Conservation (phyloP, 2,797 vertebrate species). For the Sphaeramia orbicularis region DNA sequence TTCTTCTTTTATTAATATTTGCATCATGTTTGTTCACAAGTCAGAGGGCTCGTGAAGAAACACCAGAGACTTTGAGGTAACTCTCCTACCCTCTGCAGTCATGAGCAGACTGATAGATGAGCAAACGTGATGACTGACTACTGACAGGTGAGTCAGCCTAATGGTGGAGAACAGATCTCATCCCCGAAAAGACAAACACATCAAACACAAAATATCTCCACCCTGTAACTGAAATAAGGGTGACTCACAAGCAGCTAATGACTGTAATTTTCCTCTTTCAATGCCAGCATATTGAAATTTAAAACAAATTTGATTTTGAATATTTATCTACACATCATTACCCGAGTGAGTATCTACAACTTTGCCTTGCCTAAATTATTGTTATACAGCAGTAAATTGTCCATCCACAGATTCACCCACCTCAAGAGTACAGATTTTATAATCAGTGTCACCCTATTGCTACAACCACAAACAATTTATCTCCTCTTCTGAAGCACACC, state of each 20-base stretch:
- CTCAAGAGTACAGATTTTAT: no score
- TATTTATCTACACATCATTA: constrained; percentile 13
- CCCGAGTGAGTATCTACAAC: constrained; percentile 6
- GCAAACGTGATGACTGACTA: constrained; percentile 23
- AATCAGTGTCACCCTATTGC: background rate
- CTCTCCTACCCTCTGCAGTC: constrained; percentile 29
- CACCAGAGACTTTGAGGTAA: constrained; percentile 19
- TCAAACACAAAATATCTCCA: constrained; percentile 46
- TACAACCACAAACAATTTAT: background rate
- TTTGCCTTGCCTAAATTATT: background rate
- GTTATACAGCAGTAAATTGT: background rate
- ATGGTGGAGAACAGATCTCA: constrained; percentile 37
- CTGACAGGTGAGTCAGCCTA: constrained; percentile 56
- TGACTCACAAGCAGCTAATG: constrained; percentile 62
- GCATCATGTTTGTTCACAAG: constrained; percentile 19
- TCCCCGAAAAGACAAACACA: constrained; percentile 55
- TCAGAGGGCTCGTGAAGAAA: constrained; percentile 29
- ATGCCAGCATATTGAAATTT: constrained; percentile 10
- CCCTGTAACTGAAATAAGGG: constrained; percentile 64
- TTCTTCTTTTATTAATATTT: constrained; percentile 19
- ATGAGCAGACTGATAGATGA: constrained; percentile 46
- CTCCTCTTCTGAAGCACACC: background rate
- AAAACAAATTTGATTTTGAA: constrained; percentile 26
- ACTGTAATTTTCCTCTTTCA: constrained; percentile 46
- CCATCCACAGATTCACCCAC: no score